Conservation (phyloP, 2,113 vertebrate genomes). For the Pampusana beccarii region DNA sequence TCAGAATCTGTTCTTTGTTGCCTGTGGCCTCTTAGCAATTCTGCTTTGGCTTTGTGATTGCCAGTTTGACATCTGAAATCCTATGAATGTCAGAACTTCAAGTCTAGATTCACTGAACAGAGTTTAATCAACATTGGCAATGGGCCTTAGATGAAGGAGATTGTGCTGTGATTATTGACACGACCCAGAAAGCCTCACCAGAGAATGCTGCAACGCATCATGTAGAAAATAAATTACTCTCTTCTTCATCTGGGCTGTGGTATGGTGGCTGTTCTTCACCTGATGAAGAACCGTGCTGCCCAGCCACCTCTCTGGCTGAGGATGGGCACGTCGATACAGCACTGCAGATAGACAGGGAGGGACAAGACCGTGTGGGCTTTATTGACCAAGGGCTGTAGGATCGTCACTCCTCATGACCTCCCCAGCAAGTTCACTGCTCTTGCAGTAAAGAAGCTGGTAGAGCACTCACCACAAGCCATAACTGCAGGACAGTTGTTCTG, state of each 20-base stretch:
- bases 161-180: not conserved
- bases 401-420: not conserved
- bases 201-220: not conserved
- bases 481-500: not conserved
- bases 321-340: not conserved
- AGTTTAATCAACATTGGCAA: not conserved
- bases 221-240: not conserved
- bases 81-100: not conserved
- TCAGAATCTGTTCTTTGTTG: constrained; percentile 38
- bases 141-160: not conserved
- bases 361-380: not conserved
- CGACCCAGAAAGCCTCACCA: not conserved
- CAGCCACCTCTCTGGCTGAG: not conserved
- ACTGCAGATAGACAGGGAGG: not conserved
- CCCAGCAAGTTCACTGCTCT: not conserved
- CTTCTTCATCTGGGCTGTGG: not conserved
- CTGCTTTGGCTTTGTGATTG: constrained; percentile 7
- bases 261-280: not conserved
- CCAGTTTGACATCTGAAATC: not conserved
- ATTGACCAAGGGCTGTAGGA: not conserved
- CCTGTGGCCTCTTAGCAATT: constrained; percentile 6
- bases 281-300: not conserved
- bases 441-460: not conserved
- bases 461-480: not conserved
- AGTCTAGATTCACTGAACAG: not conserved